Evolutionary conservation across 2,888 invertebrate genomes (phyloP).

Genomic region (Pseudeuparius sepicola): DNA sequence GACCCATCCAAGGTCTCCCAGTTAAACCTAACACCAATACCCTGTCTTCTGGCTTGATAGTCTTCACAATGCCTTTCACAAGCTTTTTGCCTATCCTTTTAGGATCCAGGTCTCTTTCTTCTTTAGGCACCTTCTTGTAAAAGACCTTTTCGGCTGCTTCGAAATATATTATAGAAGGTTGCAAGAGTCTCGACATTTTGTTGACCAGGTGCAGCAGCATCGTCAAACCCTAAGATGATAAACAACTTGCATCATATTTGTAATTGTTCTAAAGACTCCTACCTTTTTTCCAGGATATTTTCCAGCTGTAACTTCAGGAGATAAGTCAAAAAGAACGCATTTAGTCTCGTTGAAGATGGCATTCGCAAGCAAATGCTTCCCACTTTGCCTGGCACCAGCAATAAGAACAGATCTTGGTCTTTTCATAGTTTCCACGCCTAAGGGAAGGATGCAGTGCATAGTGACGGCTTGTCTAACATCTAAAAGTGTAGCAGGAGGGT

Average conservation of each 20-base stretch:
- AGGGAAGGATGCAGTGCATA: conserved; percentile 50
- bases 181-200: conserved; percentile 55
- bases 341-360: conserved; percentile 67
- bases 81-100: conserved; percentile 58
- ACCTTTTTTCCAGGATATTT: conserved; percentile 58
- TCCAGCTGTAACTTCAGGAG: conserved; percentile 55
- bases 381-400: conserved; percentile 58
- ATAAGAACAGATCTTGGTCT: conserved; percentile 53
- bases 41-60: conserved; percentile 53
- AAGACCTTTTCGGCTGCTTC: conserved; percentile 59
- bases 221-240: conserved; percentile 43
- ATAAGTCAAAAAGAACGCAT: conserved; percentile 66
- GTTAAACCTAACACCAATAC: conserved; percentile 61
- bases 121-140: conserved; percentile 53
- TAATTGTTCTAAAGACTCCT: conserved; percentile 1
- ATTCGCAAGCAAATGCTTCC: conserved; percentile 61
- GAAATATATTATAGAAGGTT: conserved; percentile 65
- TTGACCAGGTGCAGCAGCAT: conserved; percentile 55
- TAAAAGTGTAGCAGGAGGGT: conserved; percentile 47
- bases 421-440: conserved; percentile 40
- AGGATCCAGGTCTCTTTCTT: conserved; percentile 55
- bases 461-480: conserved; percentile 52
- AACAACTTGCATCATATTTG: conserved; percentile 1
- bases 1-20: conserved; percentile 55
- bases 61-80: conserved; percentile 58